Evolutionary conservation across 2,888 invertebrate genomes (phyloP), one percentile per base, ranked within the genome.

Genomic region (Drymonia ruficornis): DNA sequence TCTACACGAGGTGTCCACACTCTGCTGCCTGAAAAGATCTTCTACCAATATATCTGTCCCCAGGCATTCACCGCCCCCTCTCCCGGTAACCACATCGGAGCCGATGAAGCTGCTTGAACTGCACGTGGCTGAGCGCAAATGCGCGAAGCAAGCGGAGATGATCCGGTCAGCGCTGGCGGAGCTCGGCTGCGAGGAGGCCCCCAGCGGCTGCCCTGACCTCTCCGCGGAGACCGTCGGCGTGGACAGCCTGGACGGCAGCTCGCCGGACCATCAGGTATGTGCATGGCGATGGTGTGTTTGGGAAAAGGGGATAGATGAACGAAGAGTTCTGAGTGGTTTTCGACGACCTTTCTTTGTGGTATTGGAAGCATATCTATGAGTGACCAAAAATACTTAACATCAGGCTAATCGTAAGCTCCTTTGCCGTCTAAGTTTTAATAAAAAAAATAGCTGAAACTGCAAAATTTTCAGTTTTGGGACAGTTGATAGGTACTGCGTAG

Each of bases 121-220:
- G 56, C 95, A 96, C 68, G 97, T 98, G 73, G 95, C 96, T 63
- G 97, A 98, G 82, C 95, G 97, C 60, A 97, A 97, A 82, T 95
- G 97, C 83, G 95, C 96, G 56, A 95, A 95, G 72, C 96, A 98
- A 79, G 95, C 96, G 4, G 97, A 98, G 78, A 94, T 98, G 83
- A 97, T 97, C 66, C 95, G 96, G 74, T 94, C 95, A 46, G 97
- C 97, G n/a, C 87, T 98, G 56, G 97, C 96, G 56, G 97, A 97
- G 84, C 93, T 97, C 29, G 97, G 97, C 53, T 97, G 97, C 80
- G 97, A 97, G 84, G 97, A 97, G 88, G 94, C 96, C 56, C 97
- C 97, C 15, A 96, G 96, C 8, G 97, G 97, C 50, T 97, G 97
- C 81, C 95, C 95, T 12, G 97, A 97, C 86, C 91, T 97, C n/a